Evolutionary conservation across 2,888 invertebrate genomes (phyloP), one percentile per base, ranked within the genome.

Genomic region (Noctua pronuba): DNA sequence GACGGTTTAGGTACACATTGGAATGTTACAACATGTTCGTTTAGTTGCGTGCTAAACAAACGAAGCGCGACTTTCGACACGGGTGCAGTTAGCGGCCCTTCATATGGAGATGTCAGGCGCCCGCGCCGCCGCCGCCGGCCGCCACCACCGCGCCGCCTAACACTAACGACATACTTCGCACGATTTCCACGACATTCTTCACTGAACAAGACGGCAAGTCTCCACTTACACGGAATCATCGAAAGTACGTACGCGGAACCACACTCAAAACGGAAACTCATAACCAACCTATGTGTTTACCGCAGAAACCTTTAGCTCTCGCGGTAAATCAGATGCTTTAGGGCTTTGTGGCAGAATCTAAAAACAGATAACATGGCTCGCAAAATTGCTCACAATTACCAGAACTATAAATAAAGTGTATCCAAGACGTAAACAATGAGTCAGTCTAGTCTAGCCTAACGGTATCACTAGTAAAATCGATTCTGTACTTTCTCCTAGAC

Each of bases 11-110:
- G 90, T 88, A 90, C 89, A 90, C 90, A 90, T 88, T 86, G 88
- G 91, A 90, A 90, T 89, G 91, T 95, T 93, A 92, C 94, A 92
- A 94, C 91, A 94, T 86, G 88, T 89, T 90, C 88, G 91, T 93
- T 94, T 93, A 94, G 94, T 92, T 91, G 91, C 92, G 93, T 93
- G 95, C 94, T 95, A 95, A 95, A 95, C 93, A 94, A 92, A 93
- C 92, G 92, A 89, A 91, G 89, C 88, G 91, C 91, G 88, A 89
- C 92, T 94, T 95, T 94, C 94, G 93, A 93, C 93, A 94, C 93
- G 92, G 92, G 92, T 92, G 93, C 92, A 93, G 91, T 94, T 93
- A 94, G 93, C 89, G 92, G 93, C 95, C 95, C 95, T 95, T 94
- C 93, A 91, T 92, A 91, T 92, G 92, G 90, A 93, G 91, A 93